A percentile compares a stretch with the other conserved stretches of the same genome.
Conservation (phyloP, 1,140 invertebrate genomes). For the Meloidogyne hapla region DNA sequence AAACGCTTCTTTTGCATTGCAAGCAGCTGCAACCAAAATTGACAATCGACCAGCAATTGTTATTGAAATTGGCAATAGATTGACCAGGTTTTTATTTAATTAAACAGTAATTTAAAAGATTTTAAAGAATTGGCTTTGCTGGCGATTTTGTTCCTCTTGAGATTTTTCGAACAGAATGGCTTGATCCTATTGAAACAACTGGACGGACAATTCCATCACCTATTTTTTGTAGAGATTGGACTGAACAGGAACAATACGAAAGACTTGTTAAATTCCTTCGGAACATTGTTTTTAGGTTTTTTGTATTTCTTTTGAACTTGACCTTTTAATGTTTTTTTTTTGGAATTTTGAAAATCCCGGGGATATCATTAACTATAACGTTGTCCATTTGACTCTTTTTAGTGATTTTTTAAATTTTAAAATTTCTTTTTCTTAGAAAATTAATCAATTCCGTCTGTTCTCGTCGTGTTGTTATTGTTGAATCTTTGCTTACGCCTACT, state of each 20-base stretch:
- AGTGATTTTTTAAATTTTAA: background rate
- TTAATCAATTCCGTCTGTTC: constrained; percentile 31
- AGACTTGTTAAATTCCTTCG: constrained; percentile 40
- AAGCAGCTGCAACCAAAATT: constrained; percentile 29
- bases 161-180: constrained; percentile 32
- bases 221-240: constrained; percentile 15
- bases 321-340: background rate
- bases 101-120: constrained; percentile 22
- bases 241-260: constrained; percentile 35
- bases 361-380: too few relatives aligned
- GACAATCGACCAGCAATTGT: constrained; percentile 34
- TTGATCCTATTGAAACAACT: constrained; percentile 34
- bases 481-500: constrained; percentile 41
- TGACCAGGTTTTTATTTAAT: constrained; percentile 37
- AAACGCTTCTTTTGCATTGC: background rate
- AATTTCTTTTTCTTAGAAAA: constrained; percentile 27
- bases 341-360: background rate
- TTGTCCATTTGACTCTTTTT: too few relatives aligned
- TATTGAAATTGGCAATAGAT: constrained; percentile 45
- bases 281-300: constrained; percentile 39
- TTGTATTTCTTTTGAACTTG: background rate
- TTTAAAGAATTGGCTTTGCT: constrained; percentile 40
- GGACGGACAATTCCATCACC: background rate
- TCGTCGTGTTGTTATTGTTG: constrained; percentile 41
- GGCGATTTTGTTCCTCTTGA: constrained; percentile 38